Percentiles rank a stretch among this genome's conserved stretches.
These are phyloP conservation scores for Pseudoips prasinana DNA, from an alignment of 2,888 invertebrate species.

Conservation along the genomic window DNA sequence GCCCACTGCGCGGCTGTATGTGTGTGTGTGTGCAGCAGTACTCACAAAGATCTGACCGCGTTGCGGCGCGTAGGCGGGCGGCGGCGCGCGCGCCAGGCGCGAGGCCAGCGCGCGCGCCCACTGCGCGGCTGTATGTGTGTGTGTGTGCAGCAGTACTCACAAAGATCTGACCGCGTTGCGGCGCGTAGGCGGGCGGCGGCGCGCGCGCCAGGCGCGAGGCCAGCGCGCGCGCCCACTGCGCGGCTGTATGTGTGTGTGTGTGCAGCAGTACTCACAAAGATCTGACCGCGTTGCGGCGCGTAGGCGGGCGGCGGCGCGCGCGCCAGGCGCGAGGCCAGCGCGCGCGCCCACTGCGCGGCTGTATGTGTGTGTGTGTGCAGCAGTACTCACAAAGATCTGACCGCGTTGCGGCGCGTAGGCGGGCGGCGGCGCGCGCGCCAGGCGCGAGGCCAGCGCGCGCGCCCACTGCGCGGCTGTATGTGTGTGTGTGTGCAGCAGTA, in stretches of 20 bases:
- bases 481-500: neutral
- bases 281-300: neutral
- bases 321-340: neutral
- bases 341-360: neutral
- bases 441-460: neutral
- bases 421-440: neutral
- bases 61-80: neutral
- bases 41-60: neutral
- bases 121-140: neutral
- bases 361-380: neutral
- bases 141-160: constrained; percentile 30
- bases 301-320: neutral
- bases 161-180: constrained; percentile 40
- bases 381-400: neutral
- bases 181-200: constrained; percentile 8
- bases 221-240: neutral
- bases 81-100: neutral
- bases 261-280: neutral
- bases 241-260: neutral
- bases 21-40: neutral
- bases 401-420: neutral
- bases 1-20: neutral
- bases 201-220: neutral
- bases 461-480: neutral
- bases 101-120: neutral